A percentile compares a stretch with the other conserved stretches of the same genome.
Evolutionary conservation across 2,888 invertebrate genomes (phyloP).

Genomic region (Agapetus fuscipes): DNA sequence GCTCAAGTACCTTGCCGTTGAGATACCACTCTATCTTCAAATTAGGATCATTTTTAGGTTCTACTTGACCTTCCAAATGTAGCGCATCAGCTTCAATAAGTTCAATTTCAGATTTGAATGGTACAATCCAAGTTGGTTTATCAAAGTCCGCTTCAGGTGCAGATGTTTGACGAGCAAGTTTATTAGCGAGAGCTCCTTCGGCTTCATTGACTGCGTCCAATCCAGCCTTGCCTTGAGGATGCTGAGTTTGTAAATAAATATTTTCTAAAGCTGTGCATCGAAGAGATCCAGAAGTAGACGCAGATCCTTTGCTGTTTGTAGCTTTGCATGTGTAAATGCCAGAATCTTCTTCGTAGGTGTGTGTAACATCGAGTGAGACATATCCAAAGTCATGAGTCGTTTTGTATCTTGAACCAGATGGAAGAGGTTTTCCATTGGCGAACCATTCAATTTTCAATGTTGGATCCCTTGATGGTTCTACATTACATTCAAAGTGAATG

Average conservation of each 20-base stretch:
- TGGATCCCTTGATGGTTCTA: constrained; percentile 86
- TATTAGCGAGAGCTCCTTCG: constrained; percentile 68
- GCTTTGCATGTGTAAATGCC: constrained; percentile 88
- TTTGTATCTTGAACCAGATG: constrained; percentile 82
- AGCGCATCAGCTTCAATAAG: constrained; percentile 75
- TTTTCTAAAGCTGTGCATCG: constrained; percentile 72
- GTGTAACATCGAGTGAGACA: constrained; percentile 80
- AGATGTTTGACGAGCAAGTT: constrained; percentile 57
- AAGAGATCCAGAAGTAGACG: constrained; percentile 82
- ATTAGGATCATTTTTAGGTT: constrained; percentile 88
- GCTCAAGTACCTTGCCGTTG: constrained; percentile 78
- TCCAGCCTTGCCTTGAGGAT: constrained; percentile 88
- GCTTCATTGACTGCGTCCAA: constrained; percentile 83
- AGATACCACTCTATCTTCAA: constrained; percentile 91
- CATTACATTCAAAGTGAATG: constrained; percentile 84
- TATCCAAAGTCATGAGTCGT: constrained; percentile 94
- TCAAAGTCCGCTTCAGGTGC: constrained; percentile 69
- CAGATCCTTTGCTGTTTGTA: constrained; percentile 78
- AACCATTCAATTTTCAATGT: constrained; percentile 92
- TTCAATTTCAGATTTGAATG: constrained; percentile 69
- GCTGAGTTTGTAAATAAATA: constrained; percentile 83
- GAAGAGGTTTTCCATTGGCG: constrained; percentile 83
- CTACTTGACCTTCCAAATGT: constrained; percentile 90
- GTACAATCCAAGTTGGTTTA: constrained; percentile 80
- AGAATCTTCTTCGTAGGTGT: constrained; percentile 85